Evolutionary conservation across 2,888 invertebrate genomes (phyloP).

Genomic region (Congeria kusceri): DNA sequence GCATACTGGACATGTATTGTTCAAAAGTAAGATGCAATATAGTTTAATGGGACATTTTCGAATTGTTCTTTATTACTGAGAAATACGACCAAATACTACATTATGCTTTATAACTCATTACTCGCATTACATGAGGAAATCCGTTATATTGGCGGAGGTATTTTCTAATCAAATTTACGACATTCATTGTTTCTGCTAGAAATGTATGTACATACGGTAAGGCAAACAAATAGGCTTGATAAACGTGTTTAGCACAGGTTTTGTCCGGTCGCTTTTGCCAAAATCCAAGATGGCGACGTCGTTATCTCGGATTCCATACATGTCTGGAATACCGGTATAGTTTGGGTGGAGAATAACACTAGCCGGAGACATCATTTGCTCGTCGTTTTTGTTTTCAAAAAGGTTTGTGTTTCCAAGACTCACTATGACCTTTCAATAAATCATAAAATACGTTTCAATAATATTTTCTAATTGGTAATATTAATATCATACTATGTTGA

Average conservation of each 20-base stretch:
- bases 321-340: conserved; percentile 33
- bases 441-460: background rate
- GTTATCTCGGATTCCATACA: conserved; percentile 31
- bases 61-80: too few species aligned
- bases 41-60: too few species aligned
- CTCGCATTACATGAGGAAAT: too few species aligned
- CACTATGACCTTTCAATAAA: conserved; percentile 16
- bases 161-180: too few species aligned
- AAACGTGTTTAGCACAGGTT: conserved; percentile 32
- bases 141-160: too few species aligned
- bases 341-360: conserved; percentile 34
- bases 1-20: too few species aligned
- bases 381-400: conserved; percentile 10
- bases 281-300: conserved; percentile 53
- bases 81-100: too few species aligned
- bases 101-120: too few species aligned
- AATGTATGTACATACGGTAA: background rate
- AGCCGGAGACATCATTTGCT: conserved; percentile 14
- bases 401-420: conserved; percentile 15
- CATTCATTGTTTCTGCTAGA: too few species aligned
- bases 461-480: too few species aligned
- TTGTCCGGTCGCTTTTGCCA: conserved; percentile 14
- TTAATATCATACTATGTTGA: too few species aligned
- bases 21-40: too few species aligned
- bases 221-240: conserved; percentile 50